phyloP scores from a whole-genome alignment of 2,888 invertebrate species.

The Leptinotarsa haldemani region DNA sequence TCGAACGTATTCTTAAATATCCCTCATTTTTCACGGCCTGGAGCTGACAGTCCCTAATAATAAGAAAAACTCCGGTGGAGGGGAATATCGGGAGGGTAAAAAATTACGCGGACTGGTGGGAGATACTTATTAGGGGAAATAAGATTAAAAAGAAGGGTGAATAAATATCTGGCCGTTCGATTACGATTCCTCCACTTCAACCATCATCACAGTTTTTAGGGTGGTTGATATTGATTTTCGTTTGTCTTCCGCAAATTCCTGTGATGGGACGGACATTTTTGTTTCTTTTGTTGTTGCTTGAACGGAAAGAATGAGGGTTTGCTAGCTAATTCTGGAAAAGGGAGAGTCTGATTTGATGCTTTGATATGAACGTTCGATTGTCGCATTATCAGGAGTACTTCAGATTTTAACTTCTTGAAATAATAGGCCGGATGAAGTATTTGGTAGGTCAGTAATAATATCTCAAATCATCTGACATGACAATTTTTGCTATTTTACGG shows the following conservation, averaged over 20 bases:
- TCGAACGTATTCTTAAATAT: slow-evolving; percentile 58
- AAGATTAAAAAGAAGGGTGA: slow-evolving; percentile 56
- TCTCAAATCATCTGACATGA: too few species aligned
- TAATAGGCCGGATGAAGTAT: too few species aligned
- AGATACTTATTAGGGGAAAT: slow-evolving; percentile 53
- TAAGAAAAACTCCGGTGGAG: slow-evolving; percentile 47
- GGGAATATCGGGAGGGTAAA: slow-evolving; percentile 39
- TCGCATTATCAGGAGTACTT: too few species aligned
- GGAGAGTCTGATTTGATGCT: not conserved
- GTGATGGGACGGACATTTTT: slow-evolving; percentile 31
- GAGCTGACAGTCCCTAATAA: slow-evolving; percentile 57
- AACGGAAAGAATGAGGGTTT: not conserved
- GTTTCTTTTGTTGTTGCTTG: slow-evolving; percentile 27
- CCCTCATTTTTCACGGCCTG: slow-evolving; percentile 60
- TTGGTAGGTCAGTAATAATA: too few species aligned
- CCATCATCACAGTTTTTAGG: slow-evolving; percentile 46
- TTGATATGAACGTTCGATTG: too few species aligned
- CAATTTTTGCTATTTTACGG: too few species aligned
- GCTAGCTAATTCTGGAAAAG: not conserved
- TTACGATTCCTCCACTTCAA: slow-evolving; percentile 47
- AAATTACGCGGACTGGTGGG: slow-evolving; percentile 42
- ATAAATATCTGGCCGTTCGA: slow-evolving; percentile 54
- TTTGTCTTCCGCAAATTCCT: slow-evolving; percentile 36
- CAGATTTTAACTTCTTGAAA: too few species aligned
- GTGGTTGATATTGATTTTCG: slow-evolving; percentile 41